Percentiles rank a stretch among this genome's conserved stretches.
These are phyloP conservation scores for Burhinus bistriatus DNA, from an alignment of 2,113 vertebrate genomes.

Conservation along the genomic window DNA sequence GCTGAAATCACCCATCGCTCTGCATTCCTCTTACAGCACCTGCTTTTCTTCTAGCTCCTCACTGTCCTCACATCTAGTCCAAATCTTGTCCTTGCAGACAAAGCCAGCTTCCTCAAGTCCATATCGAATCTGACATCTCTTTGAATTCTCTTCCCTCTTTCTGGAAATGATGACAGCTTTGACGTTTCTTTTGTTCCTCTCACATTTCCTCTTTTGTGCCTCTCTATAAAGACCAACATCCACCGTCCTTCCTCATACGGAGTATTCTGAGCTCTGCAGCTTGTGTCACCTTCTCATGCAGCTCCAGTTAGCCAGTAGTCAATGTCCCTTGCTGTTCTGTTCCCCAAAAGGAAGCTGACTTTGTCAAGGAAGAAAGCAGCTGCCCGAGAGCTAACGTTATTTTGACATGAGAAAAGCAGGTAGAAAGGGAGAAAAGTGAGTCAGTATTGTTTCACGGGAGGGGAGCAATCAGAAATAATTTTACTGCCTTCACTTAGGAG, in stretches of 20 bases:
- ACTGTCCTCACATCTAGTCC: not conserved
- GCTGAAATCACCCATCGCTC: not conserved
- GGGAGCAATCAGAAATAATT: not conserved
- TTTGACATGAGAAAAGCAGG: not conserved
- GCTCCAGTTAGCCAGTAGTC: not conserved
- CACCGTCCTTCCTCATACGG: not conserved
- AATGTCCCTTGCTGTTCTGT: not conserved
- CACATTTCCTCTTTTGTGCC: not conserved
- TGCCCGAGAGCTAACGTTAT: not conserved
- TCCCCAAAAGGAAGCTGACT: not conserved
- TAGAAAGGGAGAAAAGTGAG: not conserved
- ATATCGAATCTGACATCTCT: not conserved
- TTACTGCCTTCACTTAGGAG: not conserved
- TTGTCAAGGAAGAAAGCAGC: not conserved
- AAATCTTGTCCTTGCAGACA: not conserved
- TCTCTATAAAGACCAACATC: not conserved
- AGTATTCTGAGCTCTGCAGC: not conserved
- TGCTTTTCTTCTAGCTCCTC: not conserved
- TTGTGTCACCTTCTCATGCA: not conserved
- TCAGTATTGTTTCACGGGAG: not conserved
- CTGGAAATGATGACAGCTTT: not conserved
- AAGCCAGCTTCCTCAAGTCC: not conserved
- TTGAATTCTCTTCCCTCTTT: not conserved
- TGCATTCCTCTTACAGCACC: not conserved
- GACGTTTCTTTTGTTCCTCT: not conserved